A percentile compares a stretch with the other conserved stretches of the same genome.
Evolutionary conservation across 2,888 invertebrate genomes (phyloP).

Genomic region (Achlya flavicornis): DNA sequence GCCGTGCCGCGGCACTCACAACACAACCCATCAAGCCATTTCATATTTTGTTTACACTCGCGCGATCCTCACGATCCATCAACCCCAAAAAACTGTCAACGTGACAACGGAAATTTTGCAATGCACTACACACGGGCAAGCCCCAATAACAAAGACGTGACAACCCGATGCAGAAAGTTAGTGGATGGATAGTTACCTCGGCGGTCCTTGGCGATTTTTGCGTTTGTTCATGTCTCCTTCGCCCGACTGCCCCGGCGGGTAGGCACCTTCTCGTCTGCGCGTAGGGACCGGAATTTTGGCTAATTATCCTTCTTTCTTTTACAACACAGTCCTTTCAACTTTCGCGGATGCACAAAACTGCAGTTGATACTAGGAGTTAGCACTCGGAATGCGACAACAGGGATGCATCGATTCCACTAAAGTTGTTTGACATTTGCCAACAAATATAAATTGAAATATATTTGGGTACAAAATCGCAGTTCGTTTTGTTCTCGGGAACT

Average conservation of each 20-base stretch:
- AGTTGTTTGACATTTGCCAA: conserved; percentile 80
- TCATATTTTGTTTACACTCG: conserved; percentile 72
- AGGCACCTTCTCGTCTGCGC: conserved; percentile 91
- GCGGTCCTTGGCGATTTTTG: conserved; percentile 91
- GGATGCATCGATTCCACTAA: conserved; percentile 79
- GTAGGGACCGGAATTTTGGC: conserved; percentile 94
- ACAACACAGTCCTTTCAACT: conserved; percentile 84
- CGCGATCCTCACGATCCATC: conserved; percentile 51
- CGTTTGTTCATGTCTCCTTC: conserved; percentile 90
- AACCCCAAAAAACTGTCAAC: conserved; percentile 60
- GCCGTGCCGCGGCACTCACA: conserved; percentile 52
- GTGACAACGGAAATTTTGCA: conserved; percentile 68
- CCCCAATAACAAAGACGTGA: conserved; percentile 80
- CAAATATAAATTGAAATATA: conserved; percentile 81
- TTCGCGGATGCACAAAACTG: conserved; percentile 84
- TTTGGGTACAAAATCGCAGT: conserved; percentile 83
- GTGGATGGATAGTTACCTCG: conserved; percentile 84
- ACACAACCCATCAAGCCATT: conserved; percentile 52
- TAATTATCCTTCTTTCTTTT: conserved; percentile 82
- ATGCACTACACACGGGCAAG: conserved; percentile 49
- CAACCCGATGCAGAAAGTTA: conserved; percentile 63
- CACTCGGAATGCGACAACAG: conserved; percentile 79
- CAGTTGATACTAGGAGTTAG: conserved; percentile 81
- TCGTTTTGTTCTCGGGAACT: conserved; percentile 80
- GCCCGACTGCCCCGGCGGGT: conserved; percentile 86